Evolutionary conservation across 1,140 invertebrate species (phyloP).

Genomic region (Pissodes strobi): DNA sequence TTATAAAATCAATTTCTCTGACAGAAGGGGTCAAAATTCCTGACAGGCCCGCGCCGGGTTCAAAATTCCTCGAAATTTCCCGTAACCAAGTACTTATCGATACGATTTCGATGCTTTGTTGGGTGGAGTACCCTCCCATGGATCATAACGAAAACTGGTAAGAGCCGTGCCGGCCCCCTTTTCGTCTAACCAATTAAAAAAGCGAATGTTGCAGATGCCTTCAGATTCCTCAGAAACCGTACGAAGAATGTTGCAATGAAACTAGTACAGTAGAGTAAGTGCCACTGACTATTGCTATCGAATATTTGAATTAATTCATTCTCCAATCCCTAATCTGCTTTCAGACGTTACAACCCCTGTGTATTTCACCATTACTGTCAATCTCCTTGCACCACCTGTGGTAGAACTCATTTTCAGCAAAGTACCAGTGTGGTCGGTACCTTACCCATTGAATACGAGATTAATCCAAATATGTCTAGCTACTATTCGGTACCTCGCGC

Average conservation of each 20-base stretch:
- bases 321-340: background rate
- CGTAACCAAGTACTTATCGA: conserved; percentile 1
- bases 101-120: conserved; percentile 3
- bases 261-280: conserved; percentile 10
- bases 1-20: no score
- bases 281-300: background rate
- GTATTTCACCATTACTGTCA: conserved; percentile 34
- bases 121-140: background rate
- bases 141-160: conserved; percentile 28
- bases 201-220: conserved; percentile 32
- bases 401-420: conserved; percentile 35
- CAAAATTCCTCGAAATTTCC: conserved; percentile 20
- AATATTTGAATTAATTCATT: background rate
- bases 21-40: background rate
- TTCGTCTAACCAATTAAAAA: conserved; percentile 27
- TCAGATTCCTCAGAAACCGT: conserved; percentile 27
- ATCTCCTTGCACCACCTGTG: conserved; percentile 26
- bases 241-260: conserved; percentile 9
- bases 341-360: conserved; percentile 20
- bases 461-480: conserved; percentile 1
- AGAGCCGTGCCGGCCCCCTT: background rate
- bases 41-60: background rate
- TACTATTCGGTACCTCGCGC: conserved; percentile 1
- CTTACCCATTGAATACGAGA: conserved; percentile 16
- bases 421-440: conserved; percentile 16